These are phyloP conservation scores for Echinops telfairi DNA, from an alignment of 2,113 vertebrate species.

Conservation along the genomic window DNA sequence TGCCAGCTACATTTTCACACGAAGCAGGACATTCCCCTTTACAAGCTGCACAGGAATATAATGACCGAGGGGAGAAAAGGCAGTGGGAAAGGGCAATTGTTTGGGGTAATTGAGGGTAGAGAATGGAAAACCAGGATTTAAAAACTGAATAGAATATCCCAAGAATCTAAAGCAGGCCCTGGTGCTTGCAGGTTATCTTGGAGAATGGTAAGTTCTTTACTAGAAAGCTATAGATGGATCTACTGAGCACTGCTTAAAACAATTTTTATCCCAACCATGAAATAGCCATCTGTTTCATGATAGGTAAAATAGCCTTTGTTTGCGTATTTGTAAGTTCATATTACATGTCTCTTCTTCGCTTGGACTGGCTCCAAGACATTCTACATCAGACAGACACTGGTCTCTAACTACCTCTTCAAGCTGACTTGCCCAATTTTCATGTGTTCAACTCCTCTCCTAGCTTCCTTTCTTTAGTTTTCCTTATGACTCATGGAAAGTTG, in stretches of 20 bases:
- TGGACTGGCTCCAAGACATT: not conserved
- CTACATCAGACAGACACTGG: not conserved
- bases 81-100: not conserved
- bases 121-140: conserved; percentile 5
- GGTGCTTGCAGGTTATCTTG: conserved; percentile 51
- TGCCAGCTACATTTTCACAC: conserved; percentile 59
- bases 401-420: not conserved
- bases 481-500: not conserved
- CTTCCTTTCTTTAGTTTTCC: conserved; percentile 16
- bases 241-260: not conserved
- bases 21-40: conserved; percentile 49
- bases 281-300: not conserved
- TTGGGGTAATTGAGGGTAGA: not conserved
- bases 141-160: conserved; percentile 4
- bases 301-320: conserved; percentile 54
- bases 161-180: conserved; percentile 21
- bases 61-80: not conserved
- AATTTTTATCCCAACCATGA: conserved; percentile 33
- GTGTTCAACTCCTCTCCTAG: not conserved
- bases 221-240: not conserved
- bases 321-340: not conserved
- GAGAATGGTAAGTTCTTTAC: not conserved
- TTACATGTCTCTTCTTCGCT: conserved; percentile 18
- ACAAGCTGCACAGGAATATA: conserved; percentile 60
- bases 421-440: not conserved